Conservation (phyloP, 2,797 vertebrate genomes). For the Macrochelys suwanniensis region DNA sequence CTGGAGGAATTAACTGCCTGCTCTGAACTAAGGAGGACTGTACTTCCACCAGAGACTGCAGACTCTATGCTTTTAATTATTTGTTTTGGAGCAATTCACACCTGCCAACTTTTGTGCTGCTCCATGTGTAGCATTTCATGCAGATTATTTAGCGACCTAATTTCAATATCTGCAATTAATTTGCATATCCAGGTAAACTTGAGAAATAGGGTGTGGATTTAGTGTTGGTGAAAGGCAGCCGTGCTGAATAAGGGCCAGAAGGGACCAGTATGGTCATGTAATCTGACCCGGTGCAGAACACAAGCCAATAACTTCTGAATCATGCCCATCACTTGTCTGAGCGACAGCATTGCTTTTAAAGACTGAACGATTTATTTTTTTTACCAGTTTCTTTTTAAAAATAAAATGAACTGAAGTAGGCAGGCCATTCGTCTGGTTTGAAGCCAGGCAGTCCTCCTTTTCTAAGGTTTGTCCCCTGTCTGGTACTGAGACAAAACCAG, state of each 20-base stretch:
- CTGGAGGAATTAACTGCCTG: not conserved
- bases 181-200: not conserved
- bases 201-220: not conserved
- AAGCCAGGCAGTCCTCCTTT: not conserved
- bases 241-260: not conserved
- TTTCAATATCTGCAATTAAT: not conserved
- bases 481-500: not conserved
- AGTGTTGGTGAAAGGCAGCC: not conserved
- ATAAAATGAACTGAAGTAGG: not conserved
- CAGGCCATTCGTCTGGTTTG: not conserved
- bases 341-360: not conserved
- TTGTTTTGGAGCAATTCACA: not conserved
- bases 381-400: not conserved
- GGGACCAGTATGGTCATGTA: not conserved
- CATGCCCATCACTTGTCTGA: not conserved
- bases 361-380: not conserved
- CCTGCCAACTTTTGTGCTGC: not conserved
- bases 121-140: not conserved
- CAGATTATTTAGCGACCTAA: not conserved
- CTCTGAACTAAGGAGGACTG: not conserved
- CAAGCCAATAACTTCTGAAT: not conserved
- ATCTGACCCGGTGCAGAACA: not conserved
- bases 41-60: not conserved
- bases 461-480: not conserved
- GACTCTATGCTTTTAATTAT: not conserved